Base-by-base conservation (phyloP, 2,888 invertebrate species). In the Toxonevra muliebris region DNA sequence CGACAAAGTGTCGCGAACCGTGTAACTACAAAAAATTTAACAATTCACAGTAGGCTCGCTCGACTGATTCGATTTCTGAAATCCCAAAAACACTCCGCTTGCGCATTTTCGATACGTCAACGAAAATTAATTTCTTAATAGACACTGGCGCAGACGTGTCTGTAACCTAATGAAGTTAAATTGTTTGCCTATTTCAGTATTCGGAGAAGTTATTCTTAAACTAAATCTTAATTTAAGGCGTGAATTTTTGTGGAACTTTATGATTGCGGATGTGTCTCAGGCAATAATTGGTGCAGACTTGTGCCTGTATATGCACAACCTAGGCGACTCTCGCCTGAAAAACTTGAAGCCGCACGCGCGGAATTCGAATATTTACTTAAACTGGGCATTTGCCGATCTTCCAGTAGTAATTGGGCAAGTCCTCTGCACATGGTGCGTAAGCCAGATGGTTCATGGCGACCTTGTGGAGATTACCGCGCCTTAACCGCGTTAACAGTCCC, bases 251-350 rank as follows among this genome's bases (percentile, higher is more conserved):
- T 75, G 75, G 75, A 69, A 63, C 12, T 77, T 76, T 55, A 59
- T 73, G 15, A 62, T 75, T n/a, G 75, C 74, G 1, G 72, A 77
- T 1, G 75, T 76, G 1, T 45, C 72, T 0, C 20, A 62, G 12
- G 71, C 76, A 20, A 75, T 76, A 13, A 69, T 74, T 3, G 73
- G 74, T 3, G 72, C 74, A 0, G 75, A 76, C 50, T 76, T 75
- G 59, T 41, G 30, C 2, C 30, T 2, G 30, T 30, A 4, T 30
- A 4, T 7, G 30, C 30, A 13, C 43, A 50, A 11, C 65, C 71
- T 13, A 71, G 75, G 13, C 54, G 68, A 30, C 69, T 85, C 1
- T 75, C 78, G 1, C 81, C 80, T 0, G 69, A 73, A 15, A 70
- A 67, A 48, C 43, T 66, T 2, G 30, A 53, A 15, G 61, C 61